Percentiles rank a stretch among this genome's conserved stretches.
These are phyloP conservation scores for Enhydra lutris DNA, from an alignment of 2,113 vertebrate species.

Conservation along the genomic window DNA sequence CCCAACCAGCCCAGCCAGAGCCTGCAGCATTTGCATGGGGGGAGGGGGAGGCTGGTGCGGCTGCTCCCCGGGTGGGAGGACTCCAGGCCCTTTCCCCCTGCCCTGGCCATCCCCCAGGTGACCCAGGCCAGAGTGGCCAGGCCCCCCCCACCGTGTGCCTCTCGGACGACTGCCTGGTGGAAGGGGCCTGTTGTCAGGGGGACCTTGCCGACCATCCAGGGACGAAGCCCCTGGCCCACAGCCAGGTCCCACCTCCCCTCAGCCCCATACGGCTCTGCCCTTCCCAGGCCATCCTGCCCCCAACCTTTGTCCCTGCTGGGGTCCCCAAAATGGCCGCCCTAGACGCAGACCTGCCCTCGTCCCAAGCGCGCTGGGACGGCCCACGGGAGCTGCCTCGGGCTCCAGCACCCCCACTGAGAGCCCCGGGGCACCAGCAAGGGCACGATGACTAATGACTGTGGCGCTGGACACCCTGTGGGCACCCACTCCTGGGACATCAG, in stretches of 20 bases:
- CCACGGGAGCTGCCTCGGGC: no score
- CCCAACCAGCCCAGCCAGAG: neutral
- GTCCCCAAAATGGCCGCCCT: neutral
- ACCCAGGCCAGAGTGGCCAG: neutral
- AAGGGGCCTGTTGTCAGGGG: neutral
- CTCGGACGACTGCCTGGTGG: neutral
- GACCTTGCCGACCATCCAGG: rapidly evolving
- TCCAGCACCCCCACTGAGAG: neutral
- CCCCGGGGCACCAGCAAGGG: neutral
- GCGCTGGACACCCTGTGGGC: rapidly evolving
- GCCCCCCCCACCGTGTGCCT: no score
- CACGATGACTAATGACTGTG: rapidly evolving
- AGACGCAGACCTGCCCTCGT: neutral
- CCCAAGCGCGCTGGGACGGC: neutral
- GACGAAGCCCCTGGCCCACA: rapidly evolving
- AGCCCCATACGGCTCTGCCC: neutral
- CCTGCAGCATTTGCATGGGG: neutral
- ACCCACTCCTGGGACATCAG: neutral
- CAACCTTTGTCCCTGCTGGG: neutral
- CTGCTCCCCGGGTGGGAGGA: neutral
- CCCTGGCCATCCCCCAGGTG: neutral
- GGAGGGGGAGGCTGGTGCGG: neutral
- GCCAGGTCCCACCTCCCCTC: neutral
- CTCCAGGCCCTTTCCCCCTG: neutral
- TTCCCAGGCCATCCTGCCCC: neutral